These are phyloP conservation scores for Pangasius krempfi DNA, from an alignment of 2,797 vertebrate species.

Conservation along the genomic window DNA sequence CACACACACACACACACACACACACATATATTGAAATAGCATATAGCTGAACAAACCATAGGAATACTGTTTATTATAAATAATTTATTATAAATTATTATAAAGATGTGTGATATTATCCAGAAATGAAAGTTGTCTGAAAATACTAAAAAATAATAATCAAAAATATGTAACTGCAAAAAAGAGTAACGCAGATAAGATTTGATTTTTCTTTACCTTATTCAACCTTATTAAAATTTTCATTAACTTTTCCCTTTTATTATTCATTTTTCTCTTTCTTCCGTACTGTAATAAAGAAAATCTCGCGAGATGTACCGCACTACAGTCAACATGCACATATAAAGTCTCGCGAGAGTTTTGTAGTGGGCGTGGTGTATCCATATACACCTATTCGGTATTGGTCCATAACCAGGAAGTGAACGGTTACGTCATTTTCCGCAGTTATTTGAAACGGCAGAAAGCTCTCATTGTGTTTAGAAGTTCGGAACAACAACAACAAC, in stretches of 20 bases:
- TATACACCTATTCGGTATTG: background rate
- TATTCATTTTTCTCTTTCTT: background rate
- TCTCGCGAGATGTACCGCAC: background rate
- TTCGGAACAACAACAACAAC: background rate
- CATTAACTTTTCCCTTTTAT: background rate
- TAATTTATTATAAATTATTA: background rate
- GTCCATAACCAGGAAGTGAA: background rate
- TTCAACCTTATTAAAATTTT: background rate
- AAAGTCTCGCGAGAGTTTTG: background rate
- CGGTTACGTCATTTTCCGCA: background rate
- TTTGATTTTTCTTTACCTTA: background rate
- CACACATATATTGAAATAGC: background rate
- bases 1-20: no score
- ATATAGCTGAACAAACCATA: background rate
- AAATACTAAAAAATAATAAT: background rate
- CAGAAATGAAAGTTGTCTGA: background rate
- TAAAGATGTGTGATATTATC: background rate
- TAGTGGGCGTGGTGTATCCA: background rate
- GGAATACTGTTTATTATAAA: background rate
- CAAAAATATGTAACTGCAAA: background rate
- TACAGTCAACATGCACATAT: no score
- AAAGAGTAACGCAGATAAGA: background rate
- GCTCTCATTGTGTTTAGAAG: background rate
- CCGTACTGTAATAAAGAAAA: background rate
- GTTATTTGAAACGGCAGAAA: constrained; percentile 24